Evolutionary conservation across 1,140 invertebrate species (phyloP), one percentile per base, ranked within the genome.

Genomic region (Cyclargus thomasi): DNA sequence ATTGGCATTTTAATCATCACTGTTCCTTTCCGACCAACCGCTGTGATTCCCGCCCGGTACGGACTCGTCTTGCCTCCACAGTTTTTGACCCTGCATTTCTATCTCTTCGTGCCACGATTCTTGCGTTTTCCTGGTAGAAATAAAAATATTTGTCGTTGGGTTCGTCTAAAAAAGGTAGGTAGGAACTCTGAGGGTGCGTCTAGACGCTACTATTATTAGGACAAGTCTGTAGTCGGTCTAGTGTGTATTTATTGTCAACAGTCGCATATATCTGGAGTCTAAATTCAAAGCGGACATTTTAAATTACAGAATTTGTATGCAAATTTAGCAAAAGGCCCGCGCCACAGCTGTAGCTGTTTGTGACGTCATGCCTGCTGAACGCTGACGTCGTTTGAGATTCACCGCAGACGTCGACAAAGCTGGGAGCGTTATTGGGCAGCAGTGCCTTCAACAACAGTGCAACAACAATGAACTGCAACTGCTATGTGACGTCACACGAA

Each of bases 401-500:
- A 3, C 36, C 10, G 36, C 36, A 39, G 7, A 39, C 3, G 3
- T 39, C 81, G 10, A 70, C 79, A 11, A 91, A n/a, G n/a, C n/a
- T 80, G 8, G 67, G 70, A 17, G 57, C 68, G 10, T 86, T 90
- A 68, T 90, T 91, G 0, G 90, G 87, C 53, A 93, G 83, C 11
- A 93, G 66, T 23, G 71, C 79, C 68, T 86, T 84, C 66, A 92
- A 71, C 59, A 93, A 74, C 72, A 91, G 90, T n/a, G 93, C 90
- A 35, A 92, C 86, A 16, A 83, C 89, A 10, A 92, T 71, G 78
- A 93, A 93, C 72, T 93, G 91, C 16, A 92, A 88, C 82, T 93
- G 92, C 74, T 93, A 92, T 11, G 36, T 39, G 36, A 39, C 10
- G 36, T 39, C 36, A 39, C 7, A 39, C 39, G 11, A 16, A 1